These are phyloP conservation scores for Oncorhynchus masou DNA, from an alignment of 2,113 vertebrate species.

Conservation along the genomic window DNA sequence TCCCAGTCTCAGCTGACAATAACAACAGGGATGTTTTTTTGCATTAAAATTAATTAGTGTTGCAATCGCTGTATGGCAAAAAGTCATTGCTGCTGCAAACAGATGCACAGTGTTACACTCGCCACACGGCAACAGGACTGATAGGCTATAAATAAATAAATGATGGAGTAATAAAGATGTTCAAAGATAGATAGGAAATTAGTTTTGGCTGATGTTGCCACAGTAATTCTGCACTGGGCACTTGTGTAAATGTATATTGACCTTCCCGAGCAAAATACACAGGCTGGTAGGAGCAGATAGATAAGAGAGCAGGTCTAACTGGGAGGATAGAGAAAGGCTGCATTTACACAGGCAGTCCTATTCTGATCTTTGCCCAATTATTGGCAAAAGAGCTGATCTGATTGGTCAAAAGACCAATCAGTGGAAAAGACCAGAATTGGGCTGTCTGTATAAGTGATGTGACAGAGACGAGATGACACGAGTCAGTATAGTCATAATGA, in stretches of 20 bases:
- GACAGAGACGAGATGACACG: not conserved
- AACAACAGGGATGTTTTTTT: not conserved
- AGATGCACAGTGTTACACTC: not conserved
- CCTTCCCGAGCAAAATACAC: not conserved
- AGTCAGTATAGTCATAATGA: not conserved
- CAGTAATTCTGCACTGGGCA: not conserved
- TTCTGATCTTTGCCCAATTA: too few species aligned
- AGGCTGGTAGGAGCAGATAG: not conserved
- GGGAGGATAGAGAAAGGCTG: too few species aligned
- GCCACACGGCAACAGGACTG: not conserved
- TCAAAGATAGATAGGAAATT: not conserved
- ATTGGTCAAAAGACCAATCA: too few species aligned
- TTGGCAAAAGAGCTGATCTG: too few species aligned
- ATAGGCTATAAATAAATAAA: constrained; percentile 1
- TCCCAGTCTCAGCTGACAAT: not conserved
- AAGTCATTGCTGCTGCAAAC: not conserved
- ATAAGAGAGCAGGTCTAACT: too few species aligned
- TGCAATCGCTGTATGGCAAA: not conserved
- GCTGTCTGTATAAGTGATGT: not conserved
- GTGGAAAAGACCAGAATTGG: too few species aligned
- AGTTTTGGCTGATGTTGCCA: not conserved
- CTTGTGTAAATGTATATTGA: constrained; percentile 2
- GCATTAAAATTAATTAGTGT: not conserved
- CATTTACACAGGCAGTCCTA: too few species aligned
- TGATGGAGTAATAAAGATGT: not conserved